Evolutionary conservation across 2,113 vertebrate genomes (phyloP).

Genomic region (Pollimyrus isidori): DNA sequence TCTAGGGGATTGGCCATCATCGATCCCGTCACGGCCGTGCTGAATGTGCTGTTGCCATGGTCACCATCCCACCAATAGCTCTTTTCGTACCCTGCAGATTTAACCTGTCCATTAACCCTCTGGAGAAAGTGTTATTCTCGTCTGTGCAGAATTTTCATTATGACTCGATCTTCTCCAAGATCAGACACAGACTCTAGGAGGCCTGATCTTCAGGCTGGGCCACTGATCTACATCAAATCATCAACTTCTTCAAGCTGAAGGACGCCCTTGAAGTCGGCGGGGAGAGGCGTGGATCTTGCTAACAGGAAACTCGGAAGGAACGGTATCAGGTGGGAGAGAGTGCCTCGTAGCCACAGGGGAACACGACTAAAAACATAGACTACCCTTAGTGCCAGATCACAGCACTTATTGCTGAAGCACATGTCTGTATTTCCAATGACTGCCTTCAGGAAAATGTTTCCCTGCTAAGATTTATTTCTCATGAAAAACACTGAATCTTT

Average conservation of each 20-base stretch:
- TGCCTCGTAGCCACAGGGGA: not conserved
- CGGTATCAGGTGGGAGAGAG: not conserved
- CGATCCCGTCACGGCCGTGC: not conserved
- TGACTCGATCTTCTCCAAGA: not conserved
- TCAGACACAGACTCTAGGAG: conserved; percentile 1
- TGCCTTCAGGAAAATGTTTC: not conserved
- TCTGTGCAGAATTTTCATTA: conserved; percentile 10
- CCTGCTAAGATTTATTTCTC: not conserved
- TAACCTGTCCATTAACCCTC: conserved; percentile 22
- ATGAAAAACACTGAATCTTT: not conserved
- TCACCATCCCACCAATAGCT: conserved; percentile 14
- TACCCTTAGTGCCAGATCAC: not conserved
- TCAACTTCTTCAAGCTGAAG: conserved; percentile 13
- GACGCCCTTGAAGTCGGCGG: not conserved
- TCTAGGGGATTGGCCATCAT: not conserved
- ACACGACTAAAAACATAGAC: not conserved
- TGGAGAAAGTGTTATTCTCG: conserved; percentile 18
- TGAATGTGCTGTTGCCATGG: conserved; percentile 21
- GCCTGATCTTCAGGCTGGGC: conserved; percentile 3
- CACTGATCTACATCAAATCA: conserved; percentile 7
- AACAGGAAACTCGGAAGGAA: not conserved
- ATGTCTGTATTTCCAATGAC: not conserved
- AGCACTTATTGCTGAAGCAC: not conserved
- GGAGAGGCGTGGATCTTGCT: not conserved
- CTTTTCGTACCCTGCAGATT: conserved; percentile 18